Evolutionary conservation across 2,113 vertebrate genomes (phyloP).

Genomic region (Tupaia tana): DNA sequence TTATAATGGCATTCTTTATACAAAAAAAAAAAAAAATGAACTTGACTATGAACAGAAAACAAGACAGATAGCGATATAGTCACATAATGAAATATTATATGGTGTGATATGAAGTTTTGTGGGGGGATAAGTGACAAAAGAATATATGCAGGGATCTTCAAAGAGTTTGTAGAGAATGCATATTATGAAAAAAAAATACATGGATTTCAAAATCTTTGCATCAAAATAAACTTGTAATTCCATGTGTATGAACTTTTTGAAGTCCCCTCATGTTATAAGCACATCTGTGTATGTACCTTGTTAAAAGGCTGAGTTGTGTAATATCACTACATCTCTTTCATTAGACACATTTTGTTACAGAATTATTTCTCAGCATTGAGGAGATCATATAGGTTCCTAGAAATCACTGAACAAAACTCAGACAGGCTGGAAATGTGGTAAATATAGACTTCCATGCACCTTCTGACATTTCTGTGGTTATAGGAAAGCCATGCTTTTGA

Average conservation of each 20-base stretch:
- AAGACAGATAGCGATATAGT: background rate
- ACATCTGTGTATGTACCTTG: background rate
- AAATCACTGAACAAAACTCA: background rate
- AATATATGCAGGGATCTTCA: background rate
- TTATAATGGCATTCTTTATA: background rate
- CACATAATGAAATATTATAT: background rate
- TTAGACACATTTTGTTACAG: background rate
- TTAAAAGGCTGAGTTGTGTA: background rate
- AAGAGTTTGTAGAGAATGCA: too few relatives aligned
- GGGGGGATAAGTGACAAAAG: background rate
- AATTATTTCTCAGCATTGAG: background rate
- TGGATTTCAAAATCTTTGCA: too few relatives aligned
- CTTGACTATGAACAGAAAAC: background rate
- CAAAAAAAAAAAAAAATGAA: background rate
- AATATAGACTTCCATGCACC: background rate
- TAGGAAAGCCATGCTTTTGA: conserved; percentile 35
- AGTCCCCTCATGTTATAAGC: background rate
- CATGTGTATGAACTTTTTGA: too few relatives aligned
- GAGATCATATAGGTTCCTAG: background rate
- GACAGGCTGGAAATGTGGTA: conserved; percentile 39
- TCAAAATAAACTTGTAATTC: too few relatives aligned
- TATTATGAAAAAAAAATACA: too few relatives aligned
- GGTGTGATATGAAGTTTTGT: background rate
- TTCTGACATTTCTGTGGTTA: conserved; percentile 56
- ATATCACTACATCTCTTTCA: background rate